These are phyloP conservation scores for Nysson spinosus DNA, from an alignment of 2,888 invertebrate genomes.

Conservation along the genomic window DNA sequence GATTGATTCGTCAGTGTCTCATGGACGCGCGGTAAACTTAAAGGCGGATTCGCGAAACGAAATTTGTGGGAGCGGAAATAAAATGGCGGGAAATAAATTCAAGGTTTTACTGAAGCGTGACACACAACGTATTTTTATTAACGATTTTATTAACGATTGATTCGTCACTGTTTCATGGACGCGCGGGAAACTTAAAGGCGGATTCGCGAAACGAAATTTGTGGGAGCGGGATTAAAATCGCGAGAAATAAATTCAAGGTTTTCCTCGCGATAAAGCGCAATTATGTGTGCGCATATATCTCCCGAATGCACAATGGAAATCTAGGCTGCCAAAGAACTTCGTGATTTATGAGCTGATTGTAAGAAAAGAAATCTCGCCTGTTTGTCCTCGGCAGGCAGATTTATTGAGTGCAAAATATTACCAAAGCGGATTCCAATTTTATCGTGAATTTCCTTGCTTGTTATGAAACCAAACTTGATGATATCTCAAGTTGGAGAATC, in stretches of 20 bases:
- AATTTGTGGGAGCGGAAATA: too few species aligned
- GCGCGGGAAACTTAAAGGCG: too few species aligned
- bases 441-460: constrained; percentile 4
- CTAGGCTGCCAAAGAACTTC: constrained; percentile 15
- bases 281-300: not conserved
- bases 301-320: not conserved
- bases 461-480: constrained; percentile 5
- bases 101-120: too few species aligned
- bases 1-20: too few species aligned
- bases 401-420: constrained; percentile 22
- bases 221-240: not conserved
- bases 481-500: not conserved
- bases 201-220: too few species aligned
- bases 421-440: constrained; percentile 9
- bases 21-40: too few species aligned
- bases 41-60: too few species aligned
- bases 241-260: constrained; percentile 16
- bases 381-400: constrained; percentile 32
- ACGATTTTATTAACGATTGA: too few species aligned
- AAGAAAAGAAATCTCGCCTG: constrained; percentile 3
- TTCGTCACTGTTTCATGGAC: too few species aligned
- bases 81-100: too few species aligned
- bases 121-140: too few species aligned
- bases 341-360: constrained; percentile 38
- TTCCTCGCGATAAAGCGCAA: not conserved